Conservation (phyloP, 2,888 invertebrate species). For the Melanophora roralis region DNA sequence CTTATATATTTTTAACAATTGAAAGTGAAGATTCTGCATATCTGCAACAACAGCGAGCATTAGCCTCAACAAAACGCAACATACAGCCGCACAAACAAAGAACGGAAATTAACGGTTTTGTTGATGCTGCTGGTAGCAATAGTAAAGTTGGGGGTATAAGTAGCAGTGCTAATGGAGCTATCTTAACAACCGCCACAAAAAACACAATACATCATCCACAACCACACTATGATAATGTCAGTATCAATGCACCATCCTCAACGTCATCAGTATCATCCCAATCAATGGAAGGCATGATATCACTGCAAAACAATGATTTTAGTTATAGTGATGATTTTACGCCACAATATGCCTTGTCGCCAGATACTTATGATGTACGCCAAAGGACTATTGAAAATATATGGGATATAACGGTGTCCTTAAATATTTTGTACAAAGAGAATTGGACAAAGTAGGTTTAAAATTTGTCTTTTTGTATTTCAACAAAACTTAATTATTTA, state of each 20-base stretch:
- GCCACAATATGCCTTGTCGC: conserved; percentile 73
- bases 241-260: conserved; percentile 65
- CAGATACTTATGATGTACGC: conserved; percentile 80
- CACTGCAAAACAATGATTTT: conserved; percentile 68
- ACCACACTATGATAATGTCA: conserved; percentile 70
- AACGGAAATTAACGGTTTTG: conserved; percentile 63
- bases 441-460: conserved; percentile 90
- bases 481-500: too few relatives aligned
- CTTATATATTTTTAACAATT: conserved; percentile 90
- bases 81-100: conserved; percentile 59
- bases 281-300: conserved; percentile 59
- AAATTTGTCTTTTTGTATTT: too few relatives aligned
- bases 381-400: conserved; percentile 89
- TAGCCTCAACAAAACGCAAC: conserved; percentile 78
- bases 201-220: conserved; percentile 63
- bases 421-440: conserved; percentile 92
- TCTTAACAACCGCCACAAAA: conserved; percentile 1
- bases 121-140: conserved; percentile 14
- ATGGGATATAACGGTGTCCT: conserved; percentile 92
- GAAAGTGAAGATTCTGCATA: conserved; percentile 79
- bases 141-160: conserved; percentile 38
- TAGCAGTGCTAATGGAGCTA: conserved; percentile 50
- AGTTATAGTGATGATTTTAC: conserved; percentile 72
- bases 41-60: conserved; percentile 78
- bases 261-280: conserved; percentile 28